phyloP scores from a whole-genome alignment of 1,140 invertebrate species.

The Drosophila hydei region DNA sequence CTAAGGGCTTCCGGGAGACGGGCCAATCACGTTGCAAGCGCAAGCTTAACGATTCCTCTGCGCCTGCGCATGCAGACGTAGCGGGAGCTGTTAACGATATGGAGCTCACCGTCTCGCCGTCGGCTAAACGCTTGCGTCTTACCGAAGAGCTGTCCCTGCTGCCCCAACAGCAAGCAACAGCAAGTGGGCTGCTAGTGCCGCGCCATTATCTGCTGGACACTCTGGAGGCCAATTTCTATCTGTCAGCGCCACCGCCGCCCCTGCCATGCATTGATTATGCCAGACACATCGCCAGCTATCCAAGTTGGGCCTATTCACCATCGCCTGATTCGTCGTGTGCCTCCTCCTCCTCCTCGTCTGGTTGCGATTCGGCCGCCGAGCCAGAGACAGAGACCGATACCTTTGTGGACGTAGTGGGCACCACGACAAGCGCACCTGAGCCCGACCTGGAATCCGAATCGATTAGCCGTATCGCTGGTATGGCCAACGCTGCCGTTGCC shows the following conservation, averaged over 20 bases:
- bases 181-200: slow-evolving; percentile 36
- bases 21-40: slow-evolving; percentile 90
- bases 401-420: slow-evolving; percentile 72
- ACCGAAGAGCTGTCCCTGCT: slow-evolving; percentile 43
- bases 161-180: slow-evolving; percentile 4
- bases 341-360: slow-evolving; percentile 34
- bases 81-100: slow-evolving; percentile 8
- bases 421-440: slow-evolving; percentile 31
- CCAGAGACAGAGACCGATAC: slow-evolving; percentile 57
- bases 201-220: slow-evolving; percentile 69
- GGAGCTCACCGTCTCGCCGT: slow-evolving; percentile 44
- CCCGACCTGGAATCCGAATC: slow-evolving; percentile 24
- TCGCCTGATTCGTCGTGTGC: slow-evolving; percentile 65
- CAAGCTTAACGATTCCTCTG: slow-evolving; percentile 84
- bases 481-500: slow-evolving; percentile 8
- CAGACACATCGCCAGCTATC: slow-evolving; percentile 66
- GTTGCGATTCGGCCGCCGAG: slow-evolving; percentile 42
- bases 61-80: slow-evolving; percentile 14
- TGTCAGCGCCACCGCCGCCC: slow-evolving; percentile 49
- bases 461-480: slow-evolving; percentile 22
- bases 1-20: slow-evolving; percentile 96
- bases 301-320: slow-evolving; percentile 75
- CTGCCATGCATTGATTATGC: slow-evolving; percentile 64
- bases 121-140: slow-evolving; percentile 60
- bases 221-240: slow-evolving; percentile 74